Evolutionary conservation across 2,113 vertebrate genomes (phyloP).

Genomic region (Lepisosteus oculatus): DNA sequence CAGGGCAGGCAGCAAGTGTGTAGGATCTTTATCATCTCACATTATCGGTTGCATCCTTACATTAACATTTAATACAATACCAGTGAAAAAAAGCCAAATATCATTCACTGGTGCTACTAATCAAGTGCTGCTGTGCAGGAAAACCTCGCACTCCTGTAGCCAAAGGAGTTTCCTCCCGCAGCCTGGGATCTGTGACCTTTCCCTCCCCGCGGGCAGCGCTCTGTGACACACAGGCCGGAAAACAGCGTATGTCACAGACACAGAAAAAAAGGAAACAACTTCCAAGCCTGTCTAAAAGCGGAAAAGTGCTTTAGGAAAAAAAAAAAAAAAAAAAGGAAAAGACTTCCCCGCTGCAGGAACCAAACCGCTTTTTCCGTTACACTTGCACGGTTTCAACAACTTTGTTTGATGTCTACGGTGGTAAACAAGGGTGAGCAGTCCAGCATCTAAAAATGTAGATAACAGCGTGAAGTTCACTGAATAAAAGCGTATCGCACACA

Average conservation of each 20-base stretch:
- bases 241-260: slow-evolving; percentile 61
- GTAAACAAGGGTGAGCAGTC: slow-evolving; percentile 34
- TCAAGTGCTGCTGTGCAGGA: slow-evolving; percentile 58
- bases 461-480: slow-evolving; percentile 56
- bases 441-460: slow-evolving; percentile 58
- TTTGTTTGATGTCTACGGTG: slow-evolving; percentile 17
- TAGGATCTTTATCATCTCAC: slow-evolving; percentile 4
- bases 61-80: slow-evolving; percentile 34
- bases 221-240: slow-evolving; percentile 54
- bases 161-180: slow-evolving; percentile 32
- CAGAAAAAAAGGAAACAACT: slow-evolving; percentile 40
- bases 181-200: slow-evolving; percentile 36
- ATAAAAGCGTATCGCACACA: slow-evolving; percentile 38
- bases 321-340: background rate
- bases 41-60: slow-evolving; percentile 32
- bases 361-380: background rate
- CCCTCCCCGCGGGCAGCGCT: slow-evolving; percentile 49
- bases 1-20: slow-evolving; percentile 22
- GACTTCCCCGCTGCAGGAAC: background rate
- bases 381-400: background rate
- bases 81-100: slow-evolving; percentile 18
- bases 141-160: slow-evolving; percentile 43
- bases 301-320: slow-evolving; percentile 20
- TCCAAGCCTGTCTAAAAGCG: slow-evolving; percentile 46
- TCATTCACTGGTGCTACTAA: slow-evolving; percentile 47